A percentile compares a stretch with the other conserved stretches of the same genome.
phyloP scores from a whole-genome alignment of 2,888 invertebrate genomes.

The Dione juno region DNA sequence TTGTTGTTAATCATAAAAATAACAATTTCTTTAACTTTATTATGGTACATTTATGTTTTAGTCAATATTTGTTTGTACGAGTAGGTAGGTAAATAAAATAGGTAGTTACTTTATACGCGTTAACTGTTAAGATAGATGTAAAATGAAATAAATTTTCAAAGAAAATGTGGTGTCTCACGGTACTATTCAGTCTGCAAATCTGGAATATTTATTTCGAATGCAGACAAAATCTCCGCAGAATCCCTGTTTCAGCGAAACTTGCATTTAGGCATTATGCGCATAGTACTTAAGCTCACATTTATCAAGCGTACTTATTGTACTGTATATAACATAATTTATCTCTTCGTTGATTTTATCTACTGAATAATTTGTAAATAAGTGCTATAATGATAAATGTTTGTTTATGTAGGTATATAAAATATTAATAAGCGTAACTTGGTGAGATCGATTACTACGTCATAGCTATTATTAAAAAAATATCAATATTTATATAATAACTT shows the following conservation, averaged over 20 bases:
- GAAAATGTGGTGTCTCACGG: constrained; percentile 63
- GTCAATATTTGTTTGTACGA: background rate
- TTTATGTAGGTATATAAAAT: background rate
- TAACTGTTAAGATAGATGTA: background rate
- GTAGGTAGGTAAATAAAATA: background rate
- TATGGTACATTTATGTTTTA: background rate
- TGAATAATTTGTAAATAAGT: constrained; percentile 8
- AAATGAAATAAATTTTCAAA: constrained; percentile 53
- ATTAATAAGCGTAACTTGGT: background rate
- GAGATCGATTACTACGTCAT: background rate
- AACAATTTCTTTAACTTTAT: constrained; percentile 19
- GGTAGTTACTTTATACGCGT: background rate
- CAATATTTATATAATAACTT: too few relatives aligned
- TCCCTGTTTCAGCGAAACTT: constrained; percentile 68
- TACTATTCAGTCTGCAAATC: constrained; percentile 67
- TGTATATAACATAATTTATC: constrained; percentile 29
- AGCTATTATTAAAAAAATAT: background rate
- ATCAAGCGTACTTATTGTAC: constrained; percentile 38
- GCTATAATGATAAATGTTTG: constrained; percentile 19
- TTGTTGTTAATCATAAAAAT: constrained; percentile 43
- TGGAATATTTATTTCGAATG: constrained; percentile 73
- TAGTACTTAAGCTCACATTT: constrained; percentile 46
- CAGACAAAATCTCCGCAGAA: constrained; percentile 69
- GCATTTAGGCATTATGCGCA: constrained; percentile 64
- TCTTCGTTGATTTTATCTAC: constrained; percentile 20